Conservation (phyloP, 2,113 vertebrate species). For the Oxygymnocypris stewartii region DNA sequence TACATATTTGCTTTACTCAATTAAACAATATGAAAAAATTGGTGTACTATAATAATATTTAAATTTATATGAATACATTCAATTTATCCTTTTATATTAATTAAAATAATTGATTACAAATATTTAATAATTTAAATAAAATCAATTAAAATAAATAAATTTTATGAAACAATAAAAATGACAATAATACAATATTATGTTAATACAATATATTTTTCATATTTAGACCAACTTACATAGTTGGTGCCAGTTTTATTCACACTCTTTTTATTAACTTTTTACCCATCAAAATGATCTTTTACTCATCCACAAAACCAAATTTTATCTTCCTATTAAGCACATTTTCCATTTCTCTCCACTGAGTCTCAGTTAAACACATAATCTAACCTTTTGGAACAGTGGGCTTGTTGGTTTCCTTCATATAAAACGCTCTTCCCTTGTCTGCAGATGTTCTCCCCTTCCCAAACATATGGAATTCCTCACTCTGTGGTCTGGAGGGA, state of each 20-base stretch:
- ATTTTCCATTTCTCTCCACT: not conserved
- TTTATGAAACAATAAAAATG: not conserved
- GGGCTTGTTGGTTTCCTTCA: slow-evolving; percentile 54
- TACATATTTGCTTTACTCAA: not conserved
- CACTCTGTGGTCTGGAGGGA: slow-evolving; percentile 44
- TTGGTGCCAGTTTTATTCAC: not conserved
- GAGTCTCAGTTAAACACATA: slow-evolving; percentile 56
- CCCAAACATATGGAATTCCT: slow-evolving; percentile 62
- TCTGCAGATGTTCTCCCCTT: slow-evolving; percentile 63
- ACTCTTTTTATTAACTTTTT: not conserved
- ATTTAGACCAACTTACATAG: not conserved
- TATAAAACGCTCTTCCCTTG: slow-evolving; percentile 54
- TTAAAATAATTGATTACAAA: too few relatives aligned
- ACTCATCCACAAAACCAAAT: not conserved
- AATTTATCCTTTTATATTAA: not conserved
- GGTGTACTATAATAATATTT: too few relatives aligned
- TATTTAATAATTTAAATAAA: too few relatives aligned
- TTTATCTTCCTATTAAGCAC: not conserved
- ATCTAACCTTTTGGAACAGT: slow-evolving; percentile 41
- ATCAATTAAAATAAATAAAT: too few relatives aligned
- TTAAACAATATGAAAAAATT: not conserved
- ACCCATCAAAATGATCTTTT: not conserved
- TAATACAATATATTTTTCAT: not conserved
- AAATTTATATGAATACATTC: too few relatives aligned
- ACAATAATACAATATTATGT: not conserved